Evolutionary conservation across 2,888 invertebrate species (phyloP), one percentile per base, ranked within the genome.

Genomic region (Netelia virgata): DNA sequence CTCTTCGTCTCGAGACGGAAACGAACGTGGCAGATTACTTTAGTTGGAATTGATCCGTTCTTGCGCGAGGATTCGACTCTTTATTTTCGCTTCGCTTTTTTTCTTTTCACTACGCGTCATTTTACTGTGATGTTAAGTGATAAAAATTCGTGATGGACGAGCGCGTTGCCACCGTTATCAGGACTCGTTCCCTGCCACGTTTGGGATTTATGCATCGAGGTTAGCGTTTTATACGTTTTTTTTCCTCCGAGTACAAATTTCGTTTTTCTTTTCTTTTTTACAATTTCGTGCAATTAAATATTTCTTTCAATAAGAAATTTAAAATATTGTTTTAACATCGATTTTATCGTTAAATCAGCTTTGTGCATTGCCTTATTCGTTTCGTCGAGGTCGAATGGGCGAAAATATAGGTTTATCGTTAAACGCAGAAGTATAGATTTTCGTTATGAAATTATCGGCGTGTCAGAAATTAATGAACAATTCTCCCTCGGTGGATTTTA

Each of bases 141-240:
- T 64, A 55, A 70, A 28, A 36, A 59, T 64, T 53, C 53, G 74
- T 64, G 76, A 86, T 82, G 82, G 77, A 66, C 28, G 84, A 73
- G n/a, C 82, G 78, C 43, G 69, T 83, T 63, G 81, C 72, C 55
- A 82, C 73, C 74, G 79, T 86, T 43, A 72, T 82, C 57, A 84
- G 86, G 73, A 84, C 83, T 80, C 86, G 74, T 36, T 87, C 87
- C 10, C 50, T 84, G 3, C 82, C 82, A 53, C 81, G 73, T 68
- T 69, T 77, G 66, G 77, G 81, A 84, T 84, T 84, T 69, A 55
- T 69, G 10, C 81, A 69, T 53, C 76, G 84, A 84, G 84, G 84
- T 76, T 64, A 73, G 81, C 47, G 11, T 47, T 8, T 47, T 47
- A 3, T 10, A 14, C 14, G 11, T 47, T 14, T 47, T 14, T 14